Base-by-base conservation (phyloP, 1,140 invertebrate genomes). In the Kradibia gibbosae region DNA sequence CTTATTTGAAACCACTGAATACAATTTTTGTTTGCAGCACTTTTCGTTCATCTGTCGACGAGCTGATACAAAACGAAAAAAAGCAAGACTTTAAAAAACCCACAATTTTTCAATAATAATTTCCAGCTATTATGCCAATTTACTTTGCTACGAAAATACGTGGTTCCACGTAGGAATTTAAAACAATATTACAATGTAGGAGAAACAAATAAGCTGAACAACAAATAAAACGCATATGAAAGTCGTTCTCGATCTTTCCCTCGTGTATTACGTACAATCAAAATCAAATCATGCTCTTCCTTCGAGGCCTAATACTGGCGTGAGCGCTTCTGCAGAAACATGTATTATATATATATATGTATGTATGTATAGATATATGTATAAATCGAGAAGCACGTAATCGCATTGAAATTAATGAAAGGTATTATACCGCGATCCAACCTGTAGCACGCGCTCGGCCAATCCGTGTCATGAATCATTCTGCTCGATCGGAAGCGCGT, bases 321-420 rank as follows among this genome's bases (percentile, higher is more conserved):
- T 36, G 22, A 36, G 20, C 22, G 7, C 20, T 4, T 36, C 3
- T 13, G 42, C 42, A 45, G 42, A 45, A 45, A 45, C 13, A 13
- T 45, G 7, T 45, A 8, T 45, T 45, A 45, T 45, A 45, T 45
- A n/a, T n/a, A n/a, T n/a, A n/a, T n/a, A n/a, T n/a, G n/a, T n/a
- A n/a, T n/a, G 25, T 20, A 11, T 28, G 5, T 60, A 57, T 3
- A 57, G 2, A 57, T 4, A 25, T 50, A 73, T 10, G 22, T 36
- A 55, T 48, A 22, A 34, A 55, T 55, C 48, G 50, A 75, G 72
- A 55, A 39, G 31, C 53, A 39, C 34, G 50, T 39, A 75, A 75
- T 75, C 53, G 73, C 22, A 75, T 57, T 53, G 48, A 75, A 55
- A 75, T 75, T 75, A 75, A 75, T 57, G 50, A 57, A 25, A 39